Percentiles rank a stretch among this genome's conserved stretches.
phyloP scores from a whole-genome alignment of 2,113 vertebrate species.

The Progne subis region DNA sequence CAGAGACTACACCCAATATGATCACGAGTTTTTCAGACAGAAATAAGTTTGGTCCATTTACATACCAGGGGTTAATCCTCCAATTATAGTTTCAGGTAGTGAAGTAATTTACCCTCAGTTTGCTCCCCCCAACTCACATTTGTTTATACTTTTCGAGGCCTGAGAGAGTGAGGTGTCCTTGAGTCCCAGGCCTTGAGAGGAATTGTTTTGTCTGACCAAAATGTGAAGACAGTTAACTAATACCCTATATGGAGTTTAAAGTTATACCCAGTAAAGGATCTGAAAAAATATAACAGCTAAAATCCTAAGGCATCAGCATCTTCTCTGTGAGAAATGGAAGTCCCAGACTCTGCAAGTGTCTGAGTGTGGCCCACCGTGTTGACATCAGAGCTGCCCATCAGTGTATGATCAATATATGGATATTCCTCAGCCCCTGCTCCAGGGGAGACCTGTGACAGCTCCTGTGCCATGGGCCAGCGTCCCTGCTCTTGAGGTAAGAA shows the following conservation, averaged over 20 bases:
- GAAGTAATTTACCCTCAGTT: background rate
- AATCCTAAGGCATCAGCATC: background rate
- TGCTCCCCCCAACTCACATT: background rate
- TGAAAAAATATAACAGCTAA: background rate
- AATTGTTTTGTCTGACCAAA: background rate
- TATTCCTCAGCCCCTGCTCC: too few species aligned
- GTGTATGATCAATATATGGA: too few species aligned
- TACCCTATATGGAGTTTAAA: background rate
- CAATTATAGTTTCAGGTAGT: background rate
- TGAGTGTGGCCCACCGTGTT: background rate
- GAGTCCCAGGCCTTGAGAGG: background rate
- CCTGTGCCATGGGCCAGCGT: background rate
- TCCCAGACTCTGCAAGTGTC: background rate
- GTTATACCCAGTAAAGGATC: background rate
- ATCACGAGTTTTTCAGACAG: background rate
- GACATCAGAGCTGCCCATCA: background rate
- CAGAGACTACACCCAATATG: background rate
- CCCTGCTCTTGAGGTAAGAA: background rate
- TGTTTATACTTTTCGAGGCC: background rate
- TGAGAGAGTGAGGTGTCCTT: background rate
- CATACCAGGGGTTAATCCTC: background rate
- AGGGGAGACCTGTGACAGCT: background rate
- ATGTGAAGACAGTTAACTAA: background rate
- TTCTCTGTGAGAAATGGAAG: background rate
- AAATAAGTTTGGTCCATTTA: background rate